phyloP scores from a whole-genome alignment of 2,888 invertebrate species.

The Pachycephus smyrnensis region DNA sequence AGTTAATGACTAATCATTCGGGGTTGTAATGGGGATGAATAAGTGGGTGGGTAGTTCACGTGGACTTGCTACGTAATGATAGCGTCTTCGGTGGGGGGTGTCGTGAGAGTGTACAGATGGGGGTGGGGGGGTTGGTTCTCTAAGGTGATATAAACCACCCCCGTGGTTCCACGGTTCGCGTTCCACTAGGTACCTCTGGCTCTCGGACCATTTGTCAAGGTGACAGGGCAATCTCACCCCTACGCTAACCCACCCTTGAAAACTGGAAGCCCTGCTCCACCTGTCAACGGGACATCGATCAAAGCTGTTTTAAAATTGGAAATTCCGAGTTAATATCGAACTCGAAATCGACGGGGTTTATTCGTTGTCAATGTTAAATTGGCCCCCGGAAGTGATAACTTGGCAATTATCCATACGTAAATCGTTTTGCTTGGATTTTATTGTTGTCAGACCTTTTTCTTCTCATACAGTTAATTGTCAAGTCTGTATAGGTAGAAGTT shows the following conservation, averaged over 20 bases:
- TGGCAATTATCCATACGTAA: background rate
- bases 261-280: slow-evolving; percentile 31
- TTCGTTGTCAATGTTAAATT: slow-evolving; percentile 14
- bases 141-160: slow-evolving; percentile 13
- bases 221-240: slow-evolving; percentile 61
- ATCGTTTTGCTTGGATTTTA: background rate
- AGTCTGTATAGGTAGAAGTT: background rate
- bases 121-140: slow-evolving; percentile 16
- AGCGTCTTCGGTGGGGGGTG: slow-evolving; percentile 32
- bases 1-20: slow-evolving; percentile 56
- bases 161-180: slow-evolving; percentile 1
- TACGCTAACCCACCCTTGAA: slow-evolving; percentile 33
- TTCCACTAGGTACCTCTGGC: slow-evolving; percentile 31
- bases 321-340: slow-evolving; percentile 24
- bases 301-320: slow-evolving; percentile 32
- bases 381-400: slow-evolving; percentile 15
- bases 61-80: slow-evolving; percentile 32
- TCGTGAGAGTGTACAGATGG: slow-evolving; percentile 38
- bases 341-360: slow-evolving; percentile 17
- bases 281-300: slow-evolving; percentile 44
- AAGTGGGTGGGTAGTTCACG: background rate
- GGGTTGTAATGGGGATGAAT: slow-evolving; percentile 24
- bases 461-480: background rate
- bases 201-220: slow-evolving; percentile 62
- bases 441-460: background rate